Evolutionary conservation across 2,797 vertebrate genomes (phyloP).

Genomic region (Smutsia gigantea): DNA sequence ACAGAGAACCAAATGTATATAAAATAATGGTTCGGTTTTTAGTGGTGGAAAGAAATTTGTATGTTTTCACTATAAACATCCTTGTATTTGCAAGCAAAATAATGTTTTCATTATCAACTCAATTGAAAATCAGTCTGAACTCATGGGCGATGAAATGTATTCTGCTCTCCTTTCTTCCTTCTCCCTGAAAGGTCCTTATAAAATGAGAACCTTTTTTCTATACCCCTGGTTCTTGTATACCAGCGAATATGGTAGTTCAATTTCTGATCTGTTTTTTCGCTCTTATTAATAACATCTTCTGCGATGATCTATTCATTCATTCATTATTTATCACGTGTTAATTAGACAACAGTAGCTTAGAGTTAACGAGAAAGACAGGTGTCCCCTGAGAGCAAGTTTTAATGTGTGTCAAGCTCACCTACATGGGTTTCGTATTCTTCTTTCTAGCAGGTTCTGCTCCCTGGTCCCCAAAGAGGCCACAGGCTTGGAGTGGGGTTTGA

Average conservation of each 20-base stretch:
- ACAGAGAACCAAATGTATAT: slow-evolving; percentile 1
- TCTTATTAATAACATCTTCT: neutral
- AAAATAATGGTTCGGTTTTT: slow-evolving; percentile 28
- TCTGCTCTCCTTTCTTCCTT: neutral
- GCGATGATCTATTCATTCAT: neutral
- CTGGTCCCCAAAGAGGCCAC: neutral
- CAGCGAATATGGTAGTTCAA: neutral
- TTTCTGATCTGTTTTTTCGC: slow-evolving; percentile 22
- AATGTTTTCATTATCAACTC: neutral
- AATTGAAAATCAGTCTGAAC: slow-evolving; percentile 27
- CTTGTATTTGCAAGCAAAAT: slow-evolving; percentile 44
- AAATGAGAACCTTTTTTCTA: neutral
- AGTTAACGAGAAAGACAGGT: slow-evolving; percentile 60
- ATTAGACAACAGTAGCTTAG: neutral
- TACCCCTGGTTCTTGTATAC: neutral
- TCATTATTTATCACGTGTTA: neutral
- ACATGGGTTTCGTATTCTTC: neutral
- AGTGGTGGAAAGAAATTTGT: neutral
- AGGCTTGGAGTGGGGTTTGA: neutral
- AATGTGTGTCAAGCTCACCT: neutral
- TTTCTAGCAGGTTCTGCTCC: neutral
- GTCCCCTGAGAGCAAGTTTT: neutral
- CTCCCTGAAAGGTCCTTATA: neutral
- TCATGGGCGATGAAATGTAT: neutral
- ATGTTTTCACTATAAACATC: neutral